phyloP scores from a whole-genome alignment of 2,113 vertebrate species.

The Chlamydotis undulata region DNA sequence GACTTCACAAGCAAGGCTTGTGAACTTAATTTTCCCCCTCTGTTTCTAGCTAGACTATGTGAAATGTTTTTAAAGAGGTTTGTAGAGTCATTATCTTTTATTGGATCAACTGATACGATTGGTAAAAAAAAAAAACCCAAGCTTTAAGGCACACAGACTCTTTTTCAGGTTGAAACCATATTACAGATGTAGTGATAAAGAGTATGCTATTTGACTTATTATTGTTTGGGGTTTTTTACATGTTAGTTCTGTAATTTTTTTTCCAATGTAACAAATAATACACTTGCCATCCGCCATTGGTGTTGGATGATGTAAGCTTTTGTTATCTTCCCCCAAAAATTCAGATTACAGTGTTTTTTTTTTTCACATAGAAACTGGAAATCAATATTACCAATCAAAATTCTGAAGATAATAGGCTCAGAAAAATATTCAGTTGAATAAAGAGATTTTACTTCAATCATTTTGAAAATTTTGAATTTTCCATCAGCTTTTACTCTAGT shows the following conservation, averaged over 20 bases:
- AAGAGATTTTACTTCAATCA: neutral
- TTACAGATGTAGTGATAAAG: neutral
- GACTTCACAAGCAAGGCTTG: slow-evolving; percentile 25
- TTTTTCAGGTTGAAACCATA: neutral
- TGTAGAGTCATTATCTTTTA: slow-evolving; percentile 30
- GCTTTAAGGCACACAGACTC: neutral
- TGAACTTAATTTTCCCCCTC: slow-evolving; percentile 22
- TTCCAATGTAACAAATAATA: neutral
- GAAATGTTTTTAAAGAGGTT: slow-evolving; percentile 38
- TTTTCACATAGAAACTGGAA: neutral
- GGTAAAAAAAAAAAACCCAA: slow-evolving; percentile 9
- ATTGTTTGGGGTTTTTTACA: neutral
- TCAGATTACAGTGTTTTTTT: neutral
- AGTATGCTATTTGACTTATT: neutral
- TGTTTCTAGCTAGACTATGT: slow-evolving; percentile 21
- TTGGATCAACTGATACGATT: neutral
- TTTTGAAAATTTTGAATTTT: neutral
- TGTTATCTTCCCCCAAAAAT: neutral
- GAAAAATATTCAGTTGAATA: neutral
- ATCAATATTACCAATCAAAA: neutral
- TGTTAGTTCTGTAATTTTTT: neutral
- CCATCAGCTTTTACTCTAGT: neutral
- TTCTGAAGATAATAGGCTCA: neutral
- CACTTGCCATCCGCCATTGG: neutral
- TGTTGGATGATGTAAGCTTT: neutral